Percentiles rank a stretch among this genome's conserved stretches.
Evolutionary conservation across 2,113 vertebrate genomes (phyloP).

Genomic region (Geococcyx californianus): DNA sequence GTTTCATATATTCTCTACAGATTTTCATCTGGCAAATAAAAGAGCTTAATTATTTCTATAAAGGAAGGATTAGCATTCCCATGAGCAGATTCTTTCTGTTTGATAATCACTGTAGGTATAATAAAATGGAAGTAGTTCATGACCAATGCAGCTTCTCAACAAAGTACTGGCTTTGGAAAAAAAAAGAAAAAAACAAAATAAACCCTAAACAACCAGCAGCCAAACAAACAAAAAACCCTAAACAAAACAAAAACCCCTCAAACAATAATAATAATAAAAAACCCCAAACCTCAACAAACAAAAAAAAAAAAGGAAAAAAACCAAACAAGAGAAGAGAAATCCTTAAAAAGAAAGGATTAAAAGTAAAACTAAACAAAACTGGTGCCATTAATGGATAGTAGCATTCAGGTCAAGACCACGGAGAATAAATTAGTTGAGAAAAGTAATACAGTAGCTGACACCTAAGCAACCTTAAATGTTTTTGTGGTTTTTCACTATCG

Average conservation of each 20-base stretch:
- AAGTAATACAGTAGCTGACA: slow-evolving; percentile 29
- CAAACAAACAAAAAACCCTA: not conserved
- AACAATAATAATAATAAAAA: not conserved
- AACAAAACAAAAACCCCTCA: too few species aligned
- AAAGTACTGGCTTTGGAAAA: slow-evolving; percentile 23
- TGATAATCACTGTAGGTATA: slow-evolving; percentile 64
- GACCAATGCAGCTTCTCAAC: slow-evolving; percentile 54
- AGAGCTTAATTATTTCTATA: slow-evolving; percentile 74
- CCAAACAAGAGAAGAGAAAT: not conserved
- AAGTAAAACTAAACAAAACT: not conserved
- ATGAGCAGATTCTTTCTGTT: slow-evolving; percentile 53
- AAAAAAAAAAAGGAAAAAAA: not conserved
- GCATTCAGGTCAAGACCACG: not conserved
- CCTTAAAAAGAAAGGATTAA: not conserved
- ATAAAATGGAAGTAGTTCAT: slow-evolving; percentile 69
- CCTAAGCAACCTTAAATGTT: not conserved
- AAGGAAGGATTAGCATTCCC: slow-evolving; percentile 66
- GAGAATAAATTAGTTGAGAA: slow-evolving; percentile 70
- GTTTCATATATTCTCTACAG: slow-evolving; percentile 59
- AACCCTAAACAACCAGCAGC: not conserved
- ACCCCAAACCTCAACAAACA: not conserved
- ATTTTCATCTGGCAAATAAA: slow-evolving; percentile 72
- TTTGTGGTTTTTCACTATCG: not conserved
- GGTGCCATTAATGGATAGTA: slow-evolving; percentile 6
- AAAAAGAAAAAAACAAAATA: not conserved